Base-by-base conservation (phyloP, 2,113 vertebrate genomes). In the Callithrix jacchus region DNA sequence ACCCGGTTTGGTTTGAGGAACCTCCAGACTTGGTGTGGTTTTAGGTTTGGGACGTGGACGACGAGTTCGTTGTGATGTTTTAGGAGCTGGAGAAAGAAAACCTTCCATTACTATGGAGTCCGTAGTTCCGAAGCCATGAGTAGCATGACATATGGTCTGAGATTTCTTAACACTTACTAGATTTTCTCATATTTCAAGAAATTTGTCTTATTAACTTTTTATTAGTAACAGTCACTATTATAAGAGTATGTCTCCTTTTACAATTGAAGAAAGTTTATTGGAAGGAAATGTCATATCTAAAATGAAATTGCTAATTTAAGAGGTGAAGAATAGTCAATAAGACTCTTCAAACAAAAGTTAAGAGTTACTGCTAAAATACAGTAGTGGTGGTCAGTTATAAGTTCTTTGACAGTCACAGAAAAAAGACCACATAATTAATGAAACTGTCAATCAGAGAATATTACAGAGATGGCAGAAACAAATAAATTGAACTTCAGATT, bases 1-100 rank as follows among this genome's bases (percentile, higher is more conserved):
- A 99, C 98, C 98, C 83, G 74, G 94, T 98, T 96, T 97, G n/a
- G 45, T 95, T 47, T 98, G 98, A 94, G 98, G 93, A 68, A 88
- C 90, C 87, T 97, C 96, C 97, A 98, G 90, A 97, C 94, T 97
- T 87, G 93, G 92, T 96, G 96, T 93, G 89, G 97, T 61, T 98
- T 97, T 98, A 97, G 91, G 94, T 96, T 95, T 98, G 79, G 96
- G 98, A 97, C 95, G 96, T 47, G 96, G 90, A 73, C 10, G 97
- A 4, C 21, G 94, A 80, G 94, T 97, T 89, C 96, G 90, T 93
- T 95, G 98, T 74, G 98, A 37, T 97, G 94, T 97, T 93, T 96
- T 98, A 81, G 98, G 91, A 98, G 96, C 98, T 98, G 97, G 93
- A 97, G 93, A 98, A 97, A 98, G 97, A 98, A 98, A 37, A 70